Evolutionary conservation across 2,113 vertebrate species (phyloP), one percentile per base, ranked within the genome.

Genomic region (Cinclus cinclus): DNA sequence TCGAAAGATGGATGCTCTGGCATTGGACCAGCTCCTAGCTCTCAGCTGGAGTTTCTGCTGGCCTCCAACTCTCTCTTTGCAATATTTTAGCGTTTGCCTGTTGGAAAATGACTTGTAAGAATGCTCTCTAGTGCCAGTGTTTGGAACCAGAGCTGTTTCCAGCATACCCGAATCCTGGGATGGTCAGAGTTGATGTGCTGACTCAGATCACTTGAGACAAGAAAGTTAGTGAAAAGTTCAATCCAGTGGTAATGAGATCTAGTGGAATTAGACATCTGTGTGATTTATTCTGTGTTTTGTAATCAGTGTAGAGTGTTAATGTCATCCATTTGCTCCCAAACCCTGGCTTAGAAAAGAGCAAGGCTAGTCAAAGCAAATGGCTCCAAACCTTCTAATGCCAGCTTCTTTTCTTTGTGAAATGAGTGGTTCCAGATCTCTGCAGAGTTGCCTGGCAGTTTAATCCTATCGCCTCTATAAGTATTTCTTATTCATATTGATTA

Each of bases 61-160:
- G 94, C 93, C 86, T 94, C 73, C 4, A 5, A 62, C 60, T 92
- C 79, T 70, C 25, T 90, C 83, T 96, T 94, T 93, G 90, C 95
- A 95, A 94, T 93, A 86, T 80, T 95, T 94, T 86, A 90, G 92
- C 71, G 58, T 92, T 90, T 94, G 83, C 92, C 79, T 95, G 92
- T 79, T 96, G 92, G 91, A 97, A 97, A 96, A 96, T 53, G 69
- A 96, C 90, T 96, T 97, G 82, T 70, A 93, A 93, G 88, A 96
- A 95, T 96, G 92, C 69, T 94, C 64, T 85, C 68, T 59, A 94
- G 80, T 3, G 60, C 90, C 86, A 97, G 95, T 24, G 62, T 93
- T 96, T 95, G 94, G 95, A 96, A 97, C 21, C 53, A 93, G 80
- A 95, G 78, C 88, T 4, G 52, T 11, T 94, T 95, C 85, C 93